These are phyloP conservation scores for Penaeus monodon DNA, from an alignment of 2,888 invertebrate species.

Conservation along the genomic window DNA sequence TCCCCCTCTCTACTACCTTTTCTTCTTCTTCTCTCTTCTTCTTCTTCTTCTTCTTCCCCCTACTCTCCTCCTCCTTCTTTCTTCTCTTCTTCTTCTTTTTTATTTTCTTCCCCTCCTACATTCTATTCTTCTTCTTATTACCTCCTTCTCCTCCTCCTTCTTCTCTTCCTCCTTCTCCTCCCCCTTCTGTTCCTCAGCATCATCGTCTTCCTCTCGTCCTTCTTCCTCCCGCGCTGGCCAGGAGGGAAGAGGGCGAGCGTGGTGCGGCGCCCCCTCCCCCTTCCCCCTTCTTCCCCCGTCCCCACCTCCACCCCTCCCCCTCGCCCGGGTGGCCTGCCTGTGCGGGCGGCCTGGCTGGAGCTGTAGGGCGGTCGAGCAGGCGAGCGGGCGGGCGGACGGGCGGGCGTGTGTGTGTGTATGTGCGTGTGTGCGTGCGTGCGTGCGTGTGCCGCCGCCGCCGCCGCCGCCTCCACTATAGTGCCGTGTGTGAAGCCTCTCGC, in stretches of 20 bases:
- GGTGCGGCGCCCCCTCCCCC: background rate
- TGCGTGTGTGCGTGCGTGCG: constrained; percentile 11
- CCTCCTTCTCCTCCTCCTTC: no score
- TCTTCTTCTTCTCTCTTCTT: background rate
- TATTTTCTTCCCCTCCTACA: no score
- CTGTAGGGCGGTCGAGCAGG: no score
- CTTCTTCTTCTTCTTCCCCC: no score
- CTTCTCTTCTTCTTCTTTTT: no score
- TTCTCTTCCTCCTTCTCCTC: no score
- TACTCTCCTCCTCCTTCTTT: no score
- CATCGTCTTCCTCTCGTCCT: background rate
- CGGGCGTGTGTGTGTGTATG: constrained; percentile 28
- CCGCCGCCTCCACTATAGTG: constrained; percentile 31
- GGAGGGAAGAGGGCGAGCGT: background rate
- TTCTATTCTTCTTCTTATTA: no score
- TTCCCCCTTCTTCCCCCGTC: background rate
- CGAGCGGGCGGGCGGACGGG: no score
- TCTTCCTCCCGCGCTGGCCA: background rate
- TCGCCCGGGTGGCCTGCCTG: background rate
- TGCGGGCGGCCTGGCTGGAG: background rate
- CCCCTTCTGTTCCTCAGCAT: background rate
- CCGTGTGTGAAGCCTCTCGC: constrained; percentile 24
- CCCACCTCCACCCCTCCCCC: background rate
- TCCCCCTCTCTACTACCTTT: no score
- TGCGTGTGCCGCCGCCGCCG: constrained; percentile 15